Evolutionary conservation across 2,797 vertebrate genomes (phyloP).

Genomic region (Clarias pachynema): DNA sequence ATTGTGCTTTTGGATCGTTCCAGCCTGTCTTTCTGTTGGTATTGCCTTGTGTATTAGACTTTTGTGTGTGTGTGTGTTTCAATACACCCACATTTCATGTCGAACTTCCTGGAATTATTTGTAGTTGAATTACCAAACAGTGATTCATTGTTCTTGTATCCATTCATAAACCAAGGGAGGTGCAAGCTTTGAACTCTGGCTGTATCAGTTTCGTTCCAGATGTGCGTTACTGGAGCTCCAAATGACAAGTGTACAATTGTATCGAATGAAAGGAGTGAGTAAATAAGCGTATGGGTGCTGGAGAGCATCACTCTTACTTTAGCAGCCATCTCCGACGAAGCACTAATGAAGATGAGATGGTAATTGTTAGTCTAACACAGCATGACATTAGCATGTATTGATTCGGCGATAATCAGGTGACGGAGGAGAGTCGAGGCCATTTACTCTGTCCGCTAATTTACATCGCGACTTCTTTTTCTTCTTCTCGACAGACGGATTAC

Average conservation of each 20-base stretch:
- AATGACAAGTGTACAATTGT: neutral
- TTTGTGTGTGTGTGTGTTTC: neutral
- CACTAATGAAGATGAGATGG: conserved; percentile 52
- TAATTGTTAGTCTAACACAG: conserved; percentile 48
- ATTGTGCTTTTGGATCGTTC: neutral
- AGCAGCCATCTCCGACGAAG: conserved; percentile 33
- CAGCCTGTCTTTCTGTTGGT: neutral
- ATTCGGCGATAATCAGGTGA: conserved; percentile 51
- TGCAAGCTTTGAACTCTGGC: neutral
- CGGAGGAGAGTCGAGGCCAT: conserved; percentile 33
- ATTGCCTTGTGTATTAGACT: neutral
- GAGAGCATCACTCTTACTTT: conserved; percentile 23
- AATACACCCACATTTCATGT: neutral
- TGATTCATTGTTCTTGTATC: conserved; percentile 7
- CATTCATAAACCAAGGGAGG: neutral
- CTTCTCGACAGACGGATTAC: conserved; percentile 86
- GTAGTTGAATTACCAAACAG: neutral
- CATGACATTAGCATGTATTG: conserved; percentile 54
- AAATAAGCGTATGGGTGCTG: conserved; percentile 40
- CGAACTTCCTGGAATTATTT: conserved; percentile 7
- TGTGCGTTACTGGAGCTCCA: neutral
- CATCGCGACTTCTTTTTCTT: conserved; percentile 12
- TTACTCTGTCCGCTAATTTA: conserved; percentile 36
- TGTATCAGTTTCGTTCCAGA: neutral
- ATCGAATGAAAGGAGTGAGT: neutral